Base-by-base conservation (phyloP, 2,797 vertebrate genomes). In the Cyclura pinguis region DNA sequence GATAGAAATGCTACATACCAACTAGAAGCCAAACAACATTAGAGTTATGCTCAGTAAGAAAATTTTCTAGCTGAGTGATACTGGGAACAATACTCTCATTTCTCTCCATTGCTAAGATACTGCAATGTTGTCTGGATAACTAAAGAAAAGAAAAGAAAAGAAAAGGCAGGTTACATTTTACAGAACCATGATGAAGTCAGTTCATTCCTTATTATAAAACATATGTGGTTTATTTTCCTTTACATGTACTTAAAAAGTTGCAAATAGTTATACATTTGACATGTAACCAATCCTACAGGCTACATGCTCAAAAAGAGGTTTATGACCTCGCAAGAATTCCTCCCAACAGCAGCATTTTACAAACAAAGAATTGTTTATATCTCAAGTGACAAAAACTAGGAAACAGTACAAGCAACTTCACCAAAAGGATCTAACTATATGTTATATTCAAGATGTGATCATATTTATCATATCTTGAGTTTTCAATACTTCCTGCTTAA, bases 1-100 rank as follows among this genome's bases (percentile, higher is more conserved):
- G 85, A n/a, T 92, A 89, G 1, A 88, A 38, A 93, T 90, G 84
- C 20, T 89, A 97, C 98, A 98, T 96, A 99, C 99, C 99, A 94
- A 99, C 99, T 77, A 99, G 98, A 12, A 99, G 98, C 99, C 99
- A 99, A 94, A 99, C 98, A 93, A 99, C 98, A 93, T 98, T 99
- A 20, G 99, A 99, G 97, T 99, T 97, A 93, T 98, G 99, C 92
- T 99, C 98, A 95, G 84, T 98, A 13, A 99, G 98, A 96, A 98
- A 99, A 77, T 98, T 96, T 96, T 99, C 98, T 95, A 99, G 91
- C 13, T 99, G 98, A 0, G 94, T 98, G 2, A 98, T 96, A 96
- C 97, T 98, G 80, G 98, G 98, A 92, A 99, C 98, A 95, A 98
- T 97, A 95, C 98, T 98, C 96, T 99, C 99, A 96, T 98, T 97